Percentiles rank a stretch among this genome's conserved stretches.
Evolutionary conservation across 1,140 invertebrate species (phyloP).

Genomic region (Oncopodura yosiiana): DNA sequence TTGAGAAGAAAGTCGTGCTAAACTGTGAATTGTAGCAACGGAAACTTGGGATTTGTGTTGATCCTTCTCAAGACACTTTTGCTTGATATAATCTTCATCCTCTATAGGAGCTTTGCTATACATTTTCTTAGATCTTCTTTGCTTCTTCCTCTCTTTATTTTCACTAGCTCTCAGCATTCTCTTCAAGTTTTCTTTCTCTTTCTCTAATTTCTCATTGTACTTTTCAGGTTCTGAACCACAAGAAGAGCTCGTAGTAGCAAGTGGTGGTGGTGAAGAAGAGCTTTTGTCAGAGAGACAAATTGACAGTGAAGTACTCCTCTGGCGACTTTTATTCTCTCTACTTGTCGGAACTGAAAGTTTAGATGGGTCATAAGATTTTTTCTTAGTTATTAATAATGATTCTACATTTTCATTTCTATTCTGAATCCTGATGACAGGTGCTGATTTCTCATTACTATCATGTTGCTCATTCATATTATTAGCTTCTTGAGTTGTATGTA

Average conservation of each 20-base stretch:
- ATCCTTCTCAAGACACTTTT: not conserved
- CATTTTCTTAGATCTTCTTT: not conserved
- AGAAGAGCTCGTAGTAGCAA: no score
- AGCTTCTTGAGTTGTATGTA: no score
- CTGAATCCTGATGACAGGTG: no score
- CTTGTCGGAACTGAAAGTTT: not conserved
- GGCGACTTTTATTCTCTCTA: not conserved
- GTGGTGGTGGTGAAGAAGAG: no score
- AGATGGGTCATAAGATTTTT: no score
- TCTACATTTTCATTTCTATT: no score
- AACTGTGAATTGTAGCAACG: constrained; percentile 2
- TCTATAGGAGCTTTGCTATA: not conserved
- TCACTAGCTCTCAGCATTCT: not conserved
- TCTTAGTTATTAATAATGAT: no score
- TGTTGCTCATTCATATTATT: no score
- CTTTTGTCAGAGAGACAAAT: no score
- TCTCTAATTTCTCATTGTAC: constrained; percentile 10
- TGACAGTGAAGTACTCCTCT: not conserved
- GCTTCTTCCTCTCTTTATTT: not conserved
- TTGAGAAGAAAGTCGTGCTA: constrained; percentile 3
- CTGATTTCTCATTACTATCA: no score
- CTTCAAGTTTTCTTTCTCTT: constrained; percentile 21
- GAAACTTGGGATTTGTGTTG: constrained; percentile 10
- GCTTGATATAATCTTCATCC: constrained; percentile 16
- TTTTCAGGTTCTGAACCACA: no score